These are phyloP conservation scores for Monochamus saltuarius DNA, from an alignment of 1,140 invertebrate genomes.

Conservation along the genomic window DNA sequence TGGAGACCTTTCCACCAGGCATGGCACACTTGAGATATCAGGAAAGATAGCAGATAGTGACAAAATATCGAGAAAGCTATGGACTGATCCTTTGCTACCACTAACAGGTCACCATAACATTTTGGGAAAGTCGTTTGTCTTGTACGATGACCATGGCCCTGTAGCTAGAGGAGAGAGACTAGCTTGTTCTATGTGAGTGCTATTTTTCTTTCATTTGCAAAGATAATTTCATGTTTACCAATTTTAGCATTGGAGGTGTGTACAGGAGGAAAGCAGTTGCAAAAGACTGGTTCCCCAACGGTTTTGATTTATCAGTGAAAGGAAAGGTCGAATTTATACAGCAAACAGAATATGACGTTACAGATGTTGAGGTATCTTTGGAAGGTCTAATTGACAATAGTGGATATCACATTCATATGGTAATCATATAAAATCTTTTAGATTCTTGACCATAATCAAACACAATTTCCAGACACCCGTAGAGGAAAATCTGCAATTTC, in stretches of 20 bases:
- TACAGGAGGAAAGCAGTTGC: slow-evolving; percentile 81
- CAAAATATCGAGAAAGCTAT: slow-evolving; percentile 69
- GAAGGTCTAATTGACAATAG: slow-evolving; percentile 69
- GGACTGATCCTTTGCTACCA: slow-evolving; percentile 76
- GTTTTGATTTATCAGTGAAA: slow-evolving; percentile 58
- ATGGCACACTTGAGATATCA: slow-evolving; percentile 72
- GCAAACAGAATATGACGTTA: slow-evolving; percentile 81
- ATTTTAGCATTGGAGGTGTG: slow-evolving; percentile 67
- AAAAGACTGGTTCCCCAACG: slow-evolving; percentile 85
- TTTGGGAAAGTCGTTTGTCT: slow-evolving; percentile 80
- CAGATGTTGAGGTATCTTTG: slow-evolving; percentile 75
- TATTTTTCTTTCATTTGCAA: slow-evolving; percentile 12
- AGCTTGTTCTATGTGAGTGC: slow-evolving; percentile 78
- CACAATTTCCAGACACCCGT: slow-evolving; percentile 65
- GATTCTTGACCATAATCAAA: neutral
- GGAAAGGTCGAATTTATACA: slow-evolving; percentile 82
- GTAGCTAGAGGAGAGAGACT: slow-evolving; percentile 82
- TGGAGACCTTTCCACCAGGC: slow-evolving; percentile 68
- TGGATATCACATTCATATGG: slow-evolving; percentile 83
- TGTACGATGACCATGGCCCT: slow-evolving; percentile 86
- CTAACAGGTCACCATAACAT: slow-evolving; percentile 74
- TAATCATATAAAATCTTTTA: slow-evolving; percentile 45
- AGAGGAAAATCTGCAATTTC: slow-evolving; percentile 79
- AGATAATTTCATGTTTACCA: slow-evolving; percentile 11
- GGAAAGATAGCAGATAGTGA: slow-evolving; percentile 66